Percentiles rank a stretch among this genome's conserved stretches.
These are phyloP conservation scores for Coecobrya sp. DNA, from an alignment of 2,888 invertebrate genomes.

Conservation along the genomic window DNA sequence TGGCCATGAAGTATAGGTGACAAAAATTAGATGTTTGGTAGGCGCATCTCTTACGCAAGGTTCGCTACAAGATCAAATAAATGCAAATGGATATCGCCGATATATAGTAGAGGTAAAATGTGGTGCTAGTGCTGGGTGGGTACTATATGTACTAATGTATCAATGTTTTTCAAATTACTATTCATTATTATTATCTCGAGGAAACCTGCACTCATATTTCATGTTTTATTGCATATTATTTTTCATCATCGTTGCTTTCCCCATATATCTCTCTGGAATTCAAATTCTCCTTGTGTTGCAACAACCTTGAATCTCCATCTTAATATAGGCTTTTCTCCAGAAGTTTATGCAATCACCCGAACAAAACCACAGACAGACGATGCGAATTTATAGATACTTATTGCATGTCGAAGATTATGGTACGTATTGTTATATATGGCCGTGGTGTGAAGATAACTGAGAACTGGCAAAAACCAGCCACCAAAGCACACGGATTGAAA, in stretches of 20 bases:
- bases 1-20: background rate
- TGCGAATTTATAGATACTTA: background rate
- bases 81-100: background rate
- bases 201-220: background rate
- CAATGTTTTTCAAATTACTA: too few species aligned
- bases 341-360: conserved; percentile 12
- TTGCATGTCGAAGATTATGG: background rate
- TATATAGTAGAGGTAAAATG: background rate
- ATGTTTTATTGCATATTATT: conserved; percentile 45
- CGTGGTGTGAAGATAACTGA: background rate
- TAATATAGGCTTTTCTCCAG: background rate
- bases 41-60: background rate
- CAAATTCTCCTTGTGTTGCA: background rate
- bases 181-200: too few species aligned
- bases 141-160: background rate
- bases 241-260: background rate
- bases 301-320: background rate
- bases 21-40: background rate
- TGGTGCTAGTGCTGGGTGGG: too few species aligned
- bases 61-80: background rate
- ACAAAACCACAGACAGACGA: background rate
- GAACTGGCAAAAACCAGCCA: background rate
- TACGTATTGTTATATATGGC: background rate
- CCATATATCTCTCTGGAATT: background rate
- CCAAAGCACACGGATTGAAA: background rate